A percentile compares a stretch with the other conserved stretches of the same genome.
These are phyloP conservation scores for Vombatus ursinus DNA, from an alignment of 2,113 vertebrate species.

Conservation along the genomic window DNA sequence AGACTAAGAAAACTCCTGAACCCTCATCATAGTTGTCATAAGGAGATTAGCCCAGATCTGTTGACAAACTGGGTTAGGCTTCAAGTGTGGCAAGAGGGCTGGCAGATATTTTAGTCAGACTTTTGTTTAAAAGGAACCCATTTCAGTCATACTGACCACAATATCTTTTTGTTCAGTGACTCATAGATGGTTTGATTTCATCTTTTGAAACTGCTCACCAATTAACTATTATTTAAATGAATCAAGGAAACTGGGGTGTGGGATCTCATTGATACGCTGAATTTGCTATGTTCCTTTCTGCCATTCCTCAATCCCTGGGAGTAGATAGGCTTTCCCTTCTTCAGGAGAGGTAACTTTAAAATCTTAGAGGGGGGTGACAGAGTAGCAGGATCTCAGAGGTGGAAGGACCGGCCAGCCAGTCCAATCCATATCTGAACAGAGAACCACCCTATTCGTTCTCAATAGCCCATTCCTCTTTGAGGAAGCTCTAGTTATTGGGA, in stretches of 20 bases:
- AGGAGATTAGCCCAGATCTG: background rate
- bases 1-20: background rate
- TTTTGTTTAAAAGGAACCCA: constrained; percentile 39
- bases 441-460: background rate
- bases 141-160: constrained; percentile 45
- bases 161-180: constrained; percentile 48
- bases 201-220: constrained; percentile 73
- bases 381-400: background rate
- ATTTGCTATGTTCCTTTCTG: background rate
- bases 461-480: background rate
- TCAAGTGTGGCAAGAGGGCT: background rate
- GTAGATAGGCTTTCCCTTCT: background rate
- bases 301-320: background rate
- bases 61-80: background rate
- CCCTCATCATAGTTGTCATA: background rate
- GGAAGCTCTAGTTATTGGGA: background rate
- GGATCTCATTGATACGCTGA: constrained; percentile 58
- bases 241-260: constrained; percentile 60
- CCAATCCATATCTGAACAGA: background rate
- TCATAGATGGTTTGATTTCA: constrained; percentile 65
- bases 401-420: background rate
- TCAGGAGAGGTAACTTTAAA: background rate
- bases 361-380: background rate
- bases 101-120: background rate
- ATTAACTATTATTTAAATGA: constrained; percentile 71